Percentiles rank a stretch among this genome's conserved stretches.
Conservation (phyloP, 2,888 invertebrate genomes). For the Lucinisca nassula region DNA sequence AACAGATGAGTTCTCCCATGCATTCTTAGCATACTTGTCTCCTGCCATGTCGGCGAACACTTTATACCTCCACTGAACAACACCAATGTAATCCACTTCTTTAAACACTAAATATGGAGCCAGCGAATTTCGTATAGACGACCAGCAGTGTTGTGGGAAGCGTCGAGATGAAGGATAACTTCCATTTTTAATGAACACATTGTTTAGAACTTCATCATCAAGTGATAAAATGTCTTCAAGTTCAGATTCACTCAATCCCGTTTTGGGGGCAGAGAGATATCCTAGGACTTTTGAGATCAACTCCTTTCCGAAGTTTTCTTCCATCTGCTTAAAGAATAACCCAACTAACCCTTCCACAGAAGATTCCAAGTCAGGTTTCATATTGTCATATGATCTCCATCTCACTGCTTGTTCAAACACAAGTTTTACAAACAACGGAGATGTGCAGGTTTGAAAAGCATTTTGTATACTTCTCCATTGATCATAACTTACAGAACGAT, state of each 20-base stretch:
- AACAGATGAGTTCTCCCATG: constrained; percentile 47
- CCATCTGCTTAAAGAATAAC: constrained; percentile 77
- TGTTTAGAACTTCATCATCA: constrained; percentile 81
- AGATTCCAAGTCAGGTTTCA: constrained; percentile 54
- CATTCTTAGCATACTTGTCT: constrained; percentile 67
- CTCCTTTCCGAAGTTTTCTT: constrained; percentile 76
- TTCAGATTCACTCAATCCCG: constrained; percentile 82
- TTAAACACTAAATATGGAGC: constrained; percentile 75
- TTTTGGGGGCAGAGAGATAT: constrained; percentile 79
- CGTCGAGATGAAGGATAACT: constrained; percentile 80
- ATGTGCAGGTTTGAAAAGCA: constrained; percentile 73
- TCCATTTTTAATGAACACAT: constrained; percentile 75
- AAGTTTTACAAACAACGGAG: constrained; percentile 80
- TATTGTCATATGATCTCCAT: constrained; percentile 80
- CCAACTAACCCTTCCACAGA: constrained; percentile 77
- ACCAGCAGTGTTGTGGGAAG: constrained; percentile 80
- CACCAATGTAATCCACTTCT: constrained; percentile 79
- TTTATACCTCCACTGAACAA: constrained; percentile 83
- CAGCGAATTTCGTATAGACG: constrained; percentile 75
- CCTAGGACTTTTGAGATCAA: constrained; percentile 78
- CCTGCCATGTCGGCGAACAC: constrained; percentile 78
- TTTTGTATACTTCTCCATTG: constrained; percentile 78
- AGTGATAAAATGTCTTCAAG: constrained; percentile 83
- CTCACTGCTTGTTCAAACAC: constrained; percentile 75
- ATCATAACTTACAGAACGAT: constrained; percentile 74